Evolutionary conservation across 1,140 invertebrate species (phyloP), one percentile per base, ranked within the genome.

Genomic region (Lutraria rhynchaena): DNA sequence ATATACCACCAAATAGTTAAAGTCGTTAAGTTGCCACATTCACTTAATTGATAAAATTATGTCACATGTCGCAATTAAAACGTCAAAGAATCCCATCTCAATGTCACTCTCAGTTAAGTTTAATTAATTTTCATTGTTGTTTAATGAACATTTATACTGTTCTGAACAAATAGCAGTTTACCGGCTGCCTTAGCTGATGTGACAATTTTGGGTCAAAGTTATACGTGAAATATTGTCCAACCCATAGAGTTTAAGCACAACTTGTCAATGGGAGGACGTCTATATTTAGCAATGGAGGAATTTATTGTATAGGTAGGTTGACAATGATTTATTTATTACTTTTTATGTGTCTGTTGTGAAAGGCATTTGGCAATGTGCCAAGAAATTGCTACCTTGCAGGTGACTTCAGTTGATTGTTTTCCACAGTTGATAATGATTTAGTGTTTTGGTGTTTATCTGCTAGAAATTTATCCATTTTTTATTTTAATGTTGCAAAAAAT

Each of bases 1-100:
- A 74, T 71, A 77, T 63, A 60, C 65, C 55, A 70, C 76, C 76
- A 80, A 80, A 80, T 80, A 65, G 69, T 80, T 80, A 24, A 70
- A 80, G 76, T 80, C 76, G 41, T 80, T 58, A 80, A 80, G 58
- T 80, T 80, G 76, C 61, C 76, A 80, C 63, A 41, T 55, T 67
- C 41, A 33, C 76, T 80, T 80, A 80, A 80, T 80, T 80, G 76
- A 80, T 80, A 80, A 80, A 80, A 69, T 80, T 37, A 58, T 80
- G 76, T 80, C 76, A 80, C 33, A 9, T 80, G 76, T 58, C 63
- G 35, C 51, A 69, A 70, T 80, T 53, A 69, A 80, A 70, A 69
- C 76, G 76, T 70, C 76, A 70, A 80, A 70, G 15, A 31, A 19
- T 33, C 76, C 24, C 67, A 46, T 57, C 37, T 35, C 19, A 44